Base-by-base conservation (phyloP, 2,797 vertebrate species). In the Delichon dasypus region DNA sequence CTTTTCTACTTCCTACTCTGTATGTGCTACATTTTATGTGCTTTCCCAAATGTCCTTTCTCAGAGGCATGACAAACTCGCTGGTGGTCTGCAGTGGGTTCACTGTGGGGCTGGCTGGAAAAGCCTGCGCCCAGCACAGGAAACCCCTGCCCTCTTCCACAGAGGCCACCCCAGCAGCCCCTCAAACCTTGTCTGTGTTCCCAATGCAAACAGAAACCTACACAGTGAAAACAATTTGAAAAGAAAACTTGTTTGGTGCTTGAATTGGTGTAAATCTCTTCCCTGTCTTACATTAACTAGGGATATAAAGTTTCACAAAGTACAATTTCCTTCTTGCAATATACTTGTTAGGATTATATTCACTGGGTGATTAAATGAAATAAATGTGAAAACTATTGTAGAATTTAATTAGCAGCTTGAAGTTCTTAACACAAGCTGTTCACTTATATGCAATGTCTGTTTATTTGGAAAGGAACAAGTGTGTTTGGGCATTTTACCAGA, bases 351-450 rank as follows among this genome's bases (percentile, higher is more conserved):
- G 32, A 83, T 75, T 72, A 74, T 19, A 88, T 50, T 77, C 32
- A 64, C 34, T 8, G 8, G 38, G 16, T 38, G 15, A 85, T 70
- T 85, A 81, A 65, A 87, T 29, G 1, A 83, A 89, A 79, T 21
- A 62, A 51, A 82, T 16, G 23, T 60, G 40, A 71, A 89, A 83
- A 79, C 11, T 66, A 91, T 40, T 44, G 26, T 40, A 50, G 50
- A 86, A 68, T 89, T 95, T 91, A 80, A 92, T 85, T 89, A 94
- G 30, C 57, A 92, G 61, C 45, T 2, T 64, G 74, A 88, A 1
- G 3, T 83, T 93, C 50, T 88, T 86, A 91, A 86, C n/a, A 75
- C 47, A 88, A 81, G 66, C 73, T 90, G 38, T 81, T 92, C 20
- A 4, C 16, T 80, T 83, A 67, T 20, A 82, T 1, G 13, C 40